These are phyloP conservation scores for Ranitomeya variabilis DNA, from an alignment of 2,113 vertebrate genomes.

Conservation along the genomic window DNA sequence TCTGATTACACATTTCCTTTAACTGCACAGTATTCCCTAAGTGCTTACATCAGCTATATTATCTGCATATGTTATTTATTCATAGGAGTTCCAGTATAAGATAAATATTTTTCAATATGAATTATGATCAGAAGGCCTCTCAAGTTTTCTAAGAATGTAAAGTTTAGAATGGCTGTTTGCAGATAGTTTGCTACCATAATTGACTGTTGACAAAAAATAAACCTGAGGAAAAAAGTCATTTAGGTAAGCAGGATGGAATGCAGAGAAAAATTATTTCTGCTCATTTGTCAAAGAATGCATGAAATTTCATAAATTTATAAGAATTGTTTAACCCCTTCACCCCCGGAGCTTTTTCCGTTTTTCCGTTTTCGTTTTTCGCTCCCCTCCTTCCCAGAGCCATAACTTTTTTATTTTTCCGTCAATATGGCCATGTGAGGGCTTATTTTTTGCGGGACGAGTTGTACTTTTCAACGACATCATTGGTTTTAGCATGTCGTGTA, in stretches of 20 bases:
- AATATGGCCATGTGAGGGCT: too few relatives aligned
- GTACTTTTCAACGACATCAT: too few relatives aligned
- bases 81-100: constrained; percentile 12
- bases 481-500: too few relatives aligned
- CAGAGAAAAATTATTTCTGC: constrained; percentile 42
- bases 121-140: constrained; percentile 2
- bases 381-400: too few relatives aligned
- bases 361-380: too few relatives aligned
- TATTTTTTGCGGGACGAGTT: too few relatives aligned
- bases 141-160: not conserved
- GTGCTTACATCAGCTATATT: constrained; percentile 17
- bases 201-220: constrained; percentile 45
- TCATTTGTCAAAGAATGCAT: constrained; percentile 47
- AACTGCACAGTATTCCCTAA: not conserved
- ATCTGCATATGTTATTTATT: constrained; percentile 18
- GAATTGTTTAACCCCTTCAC: too few relatives aligned
- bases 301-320: constrained; percentile 26
- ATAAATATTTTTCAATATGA: constrained; percentile 36
- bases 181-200: not conserved
- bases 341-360: too few relatives aligned
- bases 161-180: constrained; percentile 1
- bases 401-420: too few relatives aligned
- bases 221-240: constrained; percentile 36
- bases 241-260: constrained; percentile 15
- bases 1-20: not conserved